Conservation (phyloP, 2,888 invertebrate species). For the Lottia scabra region DNA sequence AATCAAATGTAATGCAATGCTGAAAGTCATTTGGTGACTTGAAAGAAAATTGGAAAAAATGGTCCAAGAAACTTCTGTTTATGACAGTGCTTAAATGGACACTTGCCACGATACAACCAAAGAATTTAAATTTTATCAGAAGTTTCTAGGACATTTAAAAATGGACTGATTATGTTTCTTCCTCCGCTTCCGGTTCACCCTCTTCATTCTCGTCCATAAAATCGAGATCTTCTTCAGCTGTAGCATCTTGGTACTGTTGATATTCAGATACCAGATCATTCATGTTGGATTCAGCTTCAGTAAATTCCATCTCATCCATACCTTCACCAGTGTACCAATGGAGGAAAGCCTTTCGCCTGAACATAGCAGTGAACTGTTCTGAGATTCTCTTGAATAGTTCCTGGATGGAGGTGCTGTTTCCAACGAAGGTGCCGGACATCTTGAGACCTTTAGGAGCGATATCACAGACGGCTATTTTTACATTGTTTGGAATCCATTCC, state of each 20-base stretch:
- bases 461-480: neutral
- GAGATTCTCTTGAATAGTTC: neutral
- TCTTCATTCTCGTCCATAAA: neutral
- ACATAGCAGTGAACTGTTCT: neutral
- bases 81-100: too few relatives aligned
- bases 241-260: slow-evolving; percentile 1
- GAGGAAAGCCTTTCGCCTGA: slow-evolving; percentile 1
- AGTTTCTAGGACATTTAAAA: too few relatives aligned
- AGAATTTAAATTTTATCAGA: too few relatives aligned
- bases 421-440: neutral
- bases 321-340: slow-evolving; percentile 2
- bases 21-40: too few relatives aligned
- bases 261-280: slow-evolving; percentile 1
- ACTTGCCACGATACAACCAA: too few relatives aligned
- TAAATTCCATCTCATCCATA: slow-evolving; percentile 5
- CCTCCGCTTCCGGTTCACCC: neutral
- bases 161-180: neutral
- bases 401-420: neutral
- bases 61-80: too few relatives aligned
- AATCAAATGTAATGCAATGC: too few relatives aligned
- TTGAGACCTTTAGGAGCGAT: neutral
- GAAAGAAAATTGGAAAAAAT: too few relatives aligned
- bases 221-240: neutral
- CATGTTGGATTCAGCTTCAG: slow-evolving; percentile 4
- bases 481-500: slow-evolving; percentile 3